These are phyloP conservation scores for Trachelus stipa DNA, from an alignment of 2,888 invertebrate genomes.

Conservation along the genomic window DNA sequence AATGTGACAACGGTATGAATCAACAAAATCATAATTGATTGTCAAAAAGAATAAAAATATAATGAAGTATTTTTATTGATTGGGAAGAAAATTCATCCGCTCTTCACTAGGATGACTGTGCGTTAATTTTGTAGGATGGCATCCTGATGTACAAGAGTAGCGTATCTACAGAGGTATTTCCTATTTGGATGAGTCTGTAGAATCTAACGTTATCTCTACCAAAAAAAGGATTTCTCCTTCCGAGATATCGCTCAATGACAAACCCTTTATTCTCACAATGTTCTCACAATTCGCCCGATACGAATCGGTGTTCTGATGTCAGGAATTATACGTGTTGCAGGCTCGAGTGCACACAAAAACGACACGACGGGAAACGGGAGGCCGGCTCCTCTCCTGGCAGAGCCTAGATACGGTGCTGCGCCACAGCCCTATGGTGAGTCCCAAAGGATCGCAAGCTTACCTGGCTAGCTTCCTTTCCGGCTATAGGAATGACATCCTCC, in stretches of 20 bases:
- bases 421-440: slow-evolving; percentile 91
- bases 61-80: background rate
- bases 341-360: slow-evolving; percentile 62
- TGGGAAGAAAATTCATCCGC: background rate
- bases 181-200: background rate
- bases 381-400: slow-evolving; percentile 87
- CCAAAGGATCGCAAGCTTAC: background rate
- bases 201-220: background rate
- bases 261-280: background rate
- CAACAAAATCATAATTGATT: background rate
- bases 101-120: background rate
- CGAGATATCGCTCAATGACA: background rate
- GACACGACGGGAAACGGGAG: slow-evolving; percentile 68
- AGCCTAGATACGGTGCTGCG: slow-evolving; percentile 88
- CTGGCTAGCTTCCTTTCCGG: background rate
- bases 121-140: background rate
- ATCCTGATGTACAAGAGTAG: background rate
- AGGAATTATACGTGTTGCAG: slow-evolving; percentile 51
- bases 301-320: background rate
- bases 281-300: background rate
- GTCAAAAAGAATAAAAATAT: background rate
- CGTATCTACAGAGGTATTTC: background rate
- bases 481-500: background rate
- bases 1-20: background rate
- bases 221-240: background rate